These are phyloP conservation scores for Gambusia affinis DNA, from an alignment of 2,113 vertebrate species.

Conservation along the genomic window DNA sequence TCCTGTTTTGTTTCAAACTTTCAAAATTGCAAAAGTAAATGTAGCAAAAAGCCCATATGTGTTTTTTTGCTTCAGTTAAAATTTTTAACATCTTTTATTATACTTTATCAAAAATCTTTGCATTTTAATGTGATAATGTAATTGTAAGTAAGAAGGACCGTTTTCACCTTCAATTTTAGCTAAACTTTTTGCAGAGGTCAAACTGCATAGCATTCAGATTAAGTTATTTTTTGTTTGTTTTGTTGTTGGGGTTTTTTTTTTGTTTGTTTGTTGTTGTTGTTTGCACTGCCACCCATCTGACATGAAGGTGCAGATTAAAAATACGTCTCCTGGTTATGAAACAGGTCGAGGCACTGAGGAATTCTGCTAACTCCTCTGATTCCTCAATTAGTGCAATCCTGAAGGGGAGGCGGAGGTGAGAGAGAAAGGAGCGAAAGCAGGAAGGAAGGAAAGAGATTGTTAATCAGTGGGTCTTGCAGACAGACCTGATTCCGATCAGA, in stretches of 20 bases:
- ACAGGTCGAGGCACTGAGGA: not conserved
- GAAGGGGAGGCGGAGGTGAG: slow-evolving; percentile 43
- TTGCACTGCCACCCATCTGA: not conserved
- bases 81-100: no score
- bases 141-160: not conserved
- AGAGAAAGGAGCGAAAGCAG: slow-evolving; percentile 17
- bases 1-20: not conserved
- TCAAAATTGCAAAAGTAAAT: not conserved
- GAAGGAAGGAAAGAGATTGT: slow-evolving; percentile 17
- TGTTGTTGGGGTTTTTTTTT: not conserved
- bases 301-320: not conserved
- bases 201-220: not conserved
- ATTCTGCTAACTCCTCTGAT: slow-evolving; percentile 25
- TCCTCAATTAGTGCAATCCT: slow-evolving; percentile 48
- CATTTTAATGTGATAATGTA: not conserved
- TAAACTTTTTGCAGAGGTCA: not conserved
- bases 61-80: no score
- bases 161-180: not conserved
- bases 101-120: not conserved
- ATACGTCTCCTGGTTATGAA: not conserved
- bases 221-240: not conserved
- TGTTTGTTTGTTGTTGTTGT: not conserved
- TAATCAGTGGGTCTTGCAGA: slow-evolving; percentile 21
- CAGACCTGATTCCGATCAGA: not conserved
- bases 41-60: no score